Evolutionary conservation across 2,888 invertebrate species (phyloP), one percentile per base, ranked within the genome.

Genomic region (Chloromyia formosa): DNA sequence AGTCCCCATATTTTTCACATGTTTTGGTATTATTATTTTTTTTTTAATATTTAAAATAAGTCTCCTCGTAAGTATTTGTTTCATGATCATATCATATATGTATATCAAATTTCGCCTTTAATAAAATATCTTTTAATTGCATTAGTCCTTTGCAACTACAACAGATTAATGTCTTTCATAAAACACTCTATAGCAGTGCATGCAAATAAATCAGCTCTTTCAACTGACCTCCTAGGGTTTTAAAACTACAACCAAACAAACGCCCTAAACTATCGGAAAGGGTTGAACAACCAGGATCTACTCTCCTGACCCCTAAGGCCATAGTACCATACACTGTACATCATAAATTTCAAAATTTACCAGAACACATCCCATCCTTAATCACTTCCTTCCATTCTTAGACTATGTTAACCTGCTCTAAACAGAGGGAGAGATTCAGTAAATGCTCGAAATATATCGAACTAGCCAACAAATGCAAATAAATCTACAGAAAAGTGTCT

Each of bases 401-500:
- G 56, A 14, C 3, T 35, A 1, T 40, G 71, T 22, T 49, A 12
- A 66, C 23, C 66, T 58, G 18, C 58, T 14, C 20, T 49, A 23
- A 20, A 18, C 7, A 7, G 27, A 7, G 7, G 73, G 23, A 61
- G 16, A 49, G 12, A 14, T 18, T 23, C 23, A 45, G 49, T 56
- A 49, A 35, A 35, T 35, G 27, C 27, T 35, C n/a, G n/a, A n/a
- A n/a, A n/a, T 35, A 35, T 7, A 35, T 35, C 27, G 23, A 54
- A 69, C 27, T 18, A 66, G 12, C 22, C 20, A 58, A 40, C 73
- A 35, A 72, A 72, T 64, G 68, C 61, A 75, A 76, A 76, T 76
- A 76, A 76, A 76, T 76, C 76, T 76, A 22, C 53, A 68, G 74
- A 76, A 76, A 76, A 73, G 76, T 76, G 76, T 76, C 74, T 74